These are phyloP conservation scores for Ceratotherium simum DNA, from an alignment of 2,113 vertebrate species.

Conservation along the genomic window DNA sequence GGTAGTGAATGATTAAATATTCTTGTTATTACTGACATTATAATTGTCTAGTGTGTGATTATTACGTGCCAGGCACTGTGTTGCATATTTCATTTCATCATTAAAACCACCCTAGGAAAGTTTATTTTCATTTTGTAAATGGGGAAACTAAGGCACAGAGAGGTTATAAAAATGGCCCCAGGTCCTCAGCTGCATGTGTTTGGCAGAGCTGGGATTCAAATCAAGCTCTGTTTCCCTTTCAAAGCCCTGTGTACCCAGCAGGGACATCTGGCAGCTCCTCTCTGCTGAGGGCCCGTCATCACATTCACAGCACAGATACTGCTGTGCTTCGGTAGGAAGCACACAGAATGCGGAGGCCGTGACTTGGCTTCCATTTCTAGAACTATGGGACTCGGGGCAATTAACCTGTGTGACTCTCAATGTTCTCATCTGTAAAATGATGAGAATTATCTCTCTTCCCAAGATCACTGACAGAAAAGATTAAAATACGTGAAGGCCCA, in stretches of 20 bases:
- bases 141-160: background rate
- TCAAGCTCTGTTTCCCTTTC: background rate
- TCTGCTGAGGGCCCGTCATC: background rate
- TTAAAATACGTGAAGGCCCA: background rate
- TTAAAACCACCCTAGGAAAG: background rate
- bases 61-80: background rate
- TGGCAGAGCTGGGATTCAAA: background rate
- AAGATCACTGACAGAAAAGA: background rate
- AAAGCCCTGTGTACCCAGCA: background rate
- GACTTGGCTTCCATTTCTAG: background rate
- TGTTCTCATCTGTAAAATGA: background rate
- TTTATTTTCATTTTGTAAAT: background rate
- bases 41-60: background rate
- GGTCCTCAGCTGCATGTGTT: background rate
- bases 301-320: fast-evolving
- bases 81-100: background rate
- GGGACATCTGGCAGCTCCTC: too few species aligned
- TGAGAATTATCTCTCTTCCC: background rate
- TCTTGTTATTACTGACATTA: background rate
- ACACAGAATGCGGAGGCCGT: background rate
- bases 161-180: background rate
- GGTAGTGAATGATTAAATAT: background rate
- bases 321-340: fast-evolving
- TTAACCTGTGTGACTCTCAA: background rate
- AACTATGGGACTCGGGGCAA: too few species aligned